Evolutionary conservation across 2,888 invertebrate species (phyloP).

Genomic region (Drosophila mercatorum): DNA sequence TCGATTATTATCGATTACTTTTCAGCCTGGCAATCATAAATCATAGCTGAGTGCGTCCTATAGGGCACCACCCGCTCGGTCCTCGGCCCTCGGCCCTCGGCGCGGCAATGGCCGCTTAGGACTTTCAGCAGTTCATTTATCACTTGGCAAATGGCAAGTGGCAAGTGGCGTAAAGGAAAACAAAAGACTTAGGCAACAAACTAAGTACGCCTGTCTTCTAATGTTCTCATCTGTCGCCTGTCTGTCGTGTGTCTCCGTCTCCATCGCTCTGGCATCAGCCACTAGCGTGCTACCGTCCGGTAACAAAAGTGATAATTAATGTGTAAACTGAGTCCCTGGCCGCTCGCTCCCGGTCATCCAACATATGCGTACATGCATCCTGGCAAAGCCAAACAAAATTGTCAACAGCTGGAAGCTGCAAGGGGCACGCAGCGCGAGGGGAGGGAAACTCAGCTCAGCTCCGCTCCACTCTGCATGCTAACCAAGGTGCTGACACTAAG

Average conservation of each 20-base stretch:
- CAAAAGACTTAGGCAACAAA: conserved; percentile 70
- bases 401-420: conserved; percentile 60
- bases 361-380: conserved; percentile 47
- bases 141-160: conserved; percentile 62
- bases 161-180: conserved; percentile 48
- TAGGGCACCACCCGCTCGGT: conserved; percentile 22
- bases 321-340: conserved; percentile 79
- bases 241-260: conserved; percentile 30
- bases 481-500: conserved; percentile 81
- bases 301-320: conserved; percentile 83
- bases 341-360: conserved; percentile 25
- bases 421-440: neutral
- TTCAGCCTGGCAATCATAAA: conserved; percentile 64
- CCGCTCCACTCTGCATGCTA: conserved; percentile 69
- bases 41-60: conserved; percentile 65
- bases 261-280: neutral
- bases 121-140: conserved; percentile 82
- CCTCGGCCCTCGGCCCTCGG: conserved; percentile 27
- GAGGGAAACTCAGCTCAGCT: neutral
- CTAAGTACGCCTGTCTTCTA: conserved; percentile 64
- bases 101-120: conserved; percentile 35
- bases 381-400: conserved; percentile 63
- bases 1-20: conserved; percentile 80
- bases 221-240: conserved; percentile 59
- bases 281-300: conserved; percentile 45